Conservation (phyloP, 2,797 vertebrate genomes). For the Myotis myotis region DNA sequence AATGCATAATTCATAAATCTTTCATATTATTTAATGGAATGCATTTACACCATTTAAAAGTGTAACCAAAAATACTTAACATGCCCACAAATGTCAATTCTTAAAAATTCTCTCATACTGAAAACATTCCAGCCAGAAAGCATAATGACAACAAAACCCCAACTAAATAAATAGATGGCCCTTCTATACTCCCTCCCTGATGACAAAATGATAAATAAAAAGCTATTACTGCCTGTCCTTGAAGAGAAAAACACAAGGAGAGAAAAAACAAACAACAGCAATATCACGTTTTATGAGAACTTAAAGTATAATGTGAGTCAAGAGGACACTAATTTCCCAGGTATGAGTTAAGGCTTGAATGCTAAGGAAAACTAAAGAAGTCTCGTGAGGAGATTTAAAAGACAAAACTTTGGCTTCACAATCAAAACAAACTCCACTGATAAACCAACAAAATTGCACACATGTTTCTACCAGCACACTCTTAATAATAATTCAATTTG, state of each 20-base stretch:
- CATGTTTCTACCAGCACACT: not conserved
- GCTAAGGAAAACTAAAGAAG: not conserved
- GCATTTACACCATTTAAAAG: slow-evolving; percentile 40
- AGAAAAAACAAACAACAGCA: not conserved
- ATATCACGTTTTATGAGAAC: not conserved
- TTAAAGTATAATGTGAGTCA: not conserved
- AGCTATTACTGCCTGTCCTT: not conserved
- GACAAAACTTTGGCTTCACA: not conserved
- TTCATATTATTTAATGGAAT: slow-evolving; percentile 48
- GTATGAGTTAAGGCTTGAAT: not conserved
- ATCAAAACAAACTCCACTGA: not conserved
- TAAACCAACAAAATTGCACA: not conserved
- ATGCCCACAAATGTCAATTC: not conserved
- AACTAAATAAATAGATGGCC: not conserved
- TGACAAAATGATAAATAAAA: slow-evolving; percentile 42
- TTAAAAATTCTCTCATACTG: slow-evolving; percentile 22
- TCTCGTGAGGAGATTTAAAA: not conserved
- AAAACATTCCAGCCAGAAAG: slow-evolving; percentile 12
- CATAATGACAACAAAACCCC: not conserved
- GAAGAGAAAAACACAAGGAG: not conserved
- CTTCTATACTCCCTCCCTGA: not conserved
- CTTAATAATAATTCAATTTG: not conserved
- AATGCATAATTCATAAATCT: slow-evolving; percentile 37
- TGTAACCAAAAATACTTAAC: not conserved
- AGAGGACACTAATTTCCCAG: not conserved